Base-by-base conservation (phyloP, 1,140 invertebrate species). In the Orussus abietinus region DNA sequence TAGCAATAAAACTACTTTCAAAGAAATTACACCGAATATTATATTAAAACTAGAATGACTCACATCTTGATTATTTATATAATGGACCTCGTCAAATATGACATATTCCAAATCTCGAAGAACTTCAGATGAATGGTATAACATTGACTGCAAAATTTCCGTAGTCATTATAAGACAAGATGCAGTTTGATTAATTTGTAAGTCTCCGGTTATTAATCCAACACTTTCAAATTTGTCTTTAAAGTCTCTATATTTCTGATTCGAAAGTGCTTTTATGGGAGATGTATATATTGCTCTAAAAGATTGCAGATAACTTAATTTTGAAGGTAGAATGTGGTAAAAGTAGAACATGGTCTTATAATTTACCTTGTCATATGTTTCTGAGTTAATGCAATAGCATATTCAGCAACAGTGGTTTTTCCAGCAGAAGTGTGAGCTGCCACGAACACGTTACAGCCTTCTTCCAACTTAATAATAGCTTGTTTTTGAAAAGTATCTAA, bases 51-150 rank as follows among this genome's bases (percentile, higher is more conserved):
- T 28, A 34, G 26, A n/a, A 14, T 38, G 39, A 63, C 64, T 64
- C 65, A 89, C 87, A 74, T 98, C 94, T 35, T 86, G 81, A 76
- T 99, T 92, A 68, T 98, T 99, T 32, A 99, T 93, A 60, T 99
- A 99, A 71, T 99, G 96, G 15, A 98, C 95, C 77, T 99, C 97
- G 72, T 99, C 97, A 68, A 99, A 99, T 55, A 99, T 95, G 3
- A 99, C 96, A 80, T 93, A 99, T 66, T 99, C 96, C 31, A 99
- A 75, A 74, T 99, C 96, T 38, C 92, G 78, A 3, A 97, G 87
- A 37, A 95, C 84, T 61, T 98, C 93, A 39, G 92, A 93, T 13
- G 90, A 93, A 61, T 92, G 91, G 63, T 97, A 98, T 2, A 99
- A 67, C 95, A 99, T 98, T 1, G 92, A 96, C 45, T 93, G 80